These are phyloP conservation scores for Aphaenogaster ashmeadi DNA, from an alignment of 1,140 invertebrate species.

Conservation along the genomic window DNA sequence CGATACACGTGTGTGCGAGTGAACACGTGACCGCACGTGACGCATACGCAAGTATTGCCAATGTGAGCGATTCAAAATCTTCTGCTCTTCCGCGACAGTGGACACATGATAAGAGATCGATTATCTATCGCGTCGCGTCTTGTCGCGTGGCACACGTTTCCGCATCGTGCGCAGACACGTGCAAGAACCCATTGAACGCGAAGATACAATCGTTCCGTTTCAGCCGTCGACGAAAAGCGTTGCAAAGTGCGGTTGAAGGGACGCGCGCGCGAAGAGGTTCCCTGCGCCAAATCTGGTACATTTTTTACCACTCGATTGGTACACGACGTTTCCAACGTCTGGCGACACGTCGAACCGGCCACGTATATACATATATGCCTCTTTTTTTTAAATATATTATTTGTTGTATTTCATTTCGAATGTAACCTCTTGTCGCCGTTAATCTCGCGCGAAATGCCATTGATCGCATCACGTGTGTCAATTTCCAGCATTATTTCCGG, in stretches of 20 bases:
- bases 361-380: slow-evolving; percentile 29
- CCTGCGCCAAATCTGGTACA: neutral
- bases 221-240: neutral
- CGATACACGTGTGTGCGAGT: neutral
- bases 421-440: neutral
- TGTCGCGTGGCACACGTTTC: neutral
- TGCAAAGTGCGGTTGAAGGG: neutral
- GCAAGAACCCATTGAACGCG: neutral
- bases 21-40: slow-evolving; percentile 1
- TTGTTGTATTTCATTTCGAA: neutral
- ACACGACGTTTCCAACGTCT: neutral
- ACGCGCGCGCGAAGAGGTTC: neutral
- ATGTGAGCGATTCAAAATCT: neutral
- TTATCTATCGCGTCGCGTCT: neutral
- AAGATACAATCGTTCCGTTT: neutral
- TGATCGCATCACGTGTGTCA: neutral
- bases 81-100: neutral
- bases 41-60: neutral
- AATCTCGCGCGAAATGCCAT: neutral
- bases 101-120: neutral
- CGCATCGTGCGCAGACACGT: neutral
- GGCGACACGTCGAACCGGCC: slow-evolving; percentile 31
- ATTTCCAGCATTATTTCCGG: neutral
- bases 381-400: neutral
- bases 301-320: slow-evolving; percentile 6